These are phyloP conservation scores for Myotis daubentonii DNA, from an alignment of 2,797 vertebrate genomes.

Conservation along the genomic window DNA sequence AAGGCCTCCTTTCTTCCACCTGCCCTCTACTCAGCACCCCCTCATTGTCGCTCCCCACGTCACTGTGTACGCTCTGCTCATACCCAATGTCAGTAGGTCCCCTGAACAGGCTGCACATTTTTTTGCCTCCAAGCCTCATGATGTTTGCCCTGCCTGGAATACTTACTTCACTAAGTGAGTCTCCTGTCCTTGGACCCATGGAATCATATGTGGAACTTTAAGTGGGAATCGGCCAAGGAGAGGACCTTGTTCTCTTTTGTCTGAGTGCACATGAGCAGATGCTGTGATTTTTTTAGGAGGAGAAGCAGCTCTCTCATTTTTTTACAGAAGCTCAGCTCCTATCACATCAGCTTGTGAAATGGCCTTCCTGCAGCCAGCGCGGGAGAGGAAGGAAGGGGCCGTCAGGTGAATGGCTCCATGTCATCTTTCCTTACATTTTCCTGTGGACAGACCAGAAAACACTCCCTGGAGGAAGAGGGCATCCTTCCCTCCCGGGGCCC, in stretches of 20 bases:
- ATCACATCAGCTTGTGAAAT: not conserved
- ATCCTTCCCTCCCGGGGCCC: not conserved
- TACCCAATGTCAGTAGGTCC: not conserved
- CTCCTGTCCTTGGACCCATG: not conserved
- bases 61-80: not conserved
- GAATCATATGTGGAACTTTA: not conserved
- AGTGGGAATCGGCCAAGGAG: not conserved
- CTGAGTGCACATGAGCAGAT: rapidly evolving
- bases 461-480: not conserved
- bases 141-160: not conserved
- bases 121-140: not conserved
- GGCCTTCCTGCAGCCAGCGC: not conserved
- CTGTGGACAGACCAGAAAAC: not conserved
- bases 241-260: not conserved
- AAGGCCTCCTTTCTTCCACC: not conserved
- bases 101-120: rapidly evolving
- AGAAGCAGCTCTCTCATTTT: not conserved
- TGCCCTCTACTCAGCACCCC: not conserved
- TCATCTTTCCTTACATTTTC: not conserved
- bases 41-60: rapidly evolving
- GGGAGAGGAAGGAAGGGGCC: not conserved
- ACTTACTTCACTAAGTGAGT: not conserved
- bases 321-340: not conserved
- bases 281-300: not conserved
- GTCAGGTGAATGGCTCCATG: not conserved